Evolutionary conservation across 2,888 invertebrate species (phyloP), one percentile per base, ranked within the genome.

Genomic region (Scaptomyza flava): DNA sequence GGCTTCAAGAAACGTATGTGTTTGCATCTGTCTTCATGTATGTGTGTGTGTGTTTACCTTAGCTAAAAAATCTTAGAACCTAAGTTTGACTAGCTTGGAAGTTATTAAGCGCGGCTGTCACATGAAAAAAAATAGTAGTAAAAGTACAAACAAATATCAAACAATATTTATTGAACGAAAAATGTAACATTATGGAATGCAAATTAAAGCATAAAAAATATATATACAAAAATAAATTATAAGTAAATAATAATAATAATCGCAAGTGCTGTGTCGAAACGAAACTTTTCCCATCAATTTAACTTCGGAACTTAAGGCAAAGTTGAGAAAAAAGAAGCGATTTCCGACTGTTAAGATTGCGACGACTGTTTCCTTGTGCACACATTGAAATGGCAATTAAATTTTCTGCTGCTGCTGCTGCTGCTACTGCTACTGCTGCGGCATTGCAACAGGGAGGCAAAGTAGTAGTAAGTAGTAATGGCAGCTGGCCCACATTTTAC

Each of bases 51-150:
- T 11, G 1, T 12, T 23, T 14, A 42, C 42, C 67, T 66, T 47
- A 67, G 77, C 79, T 77, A 66, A 57, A 78, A 77, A 60, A 58
- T 51, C 71, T 71, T 69, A 66, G 47, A 59, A 62, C 62, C 73
- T 72, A 77, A 59, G 69, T 71, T 68, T 47, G 68, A 54, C 69
- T 72, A 75, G 76, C 77, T 86, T 87, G 82, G 81, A 88, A 88
- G 87, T 87, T 87, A 87, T 87, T 87, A 80, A 71, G 78, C 79
- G 79, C 74, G 76, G 72, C 67, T 74, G 75, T 72, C 54, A 77
- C 52, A 69, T 54, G 42, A 20, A 2, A 60, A 63, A 59, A 69
- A 50, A n/a, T n/a, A n/a, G n/a, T 2, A 20, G 63, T 56, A 52
- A 17, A 50, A 47, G 31, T 45, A 51, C 6, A 30, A 23, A 51